Conservation (phyloP, 2,113 vertebrate genomes). For the Pedetes capensis region DNA sequence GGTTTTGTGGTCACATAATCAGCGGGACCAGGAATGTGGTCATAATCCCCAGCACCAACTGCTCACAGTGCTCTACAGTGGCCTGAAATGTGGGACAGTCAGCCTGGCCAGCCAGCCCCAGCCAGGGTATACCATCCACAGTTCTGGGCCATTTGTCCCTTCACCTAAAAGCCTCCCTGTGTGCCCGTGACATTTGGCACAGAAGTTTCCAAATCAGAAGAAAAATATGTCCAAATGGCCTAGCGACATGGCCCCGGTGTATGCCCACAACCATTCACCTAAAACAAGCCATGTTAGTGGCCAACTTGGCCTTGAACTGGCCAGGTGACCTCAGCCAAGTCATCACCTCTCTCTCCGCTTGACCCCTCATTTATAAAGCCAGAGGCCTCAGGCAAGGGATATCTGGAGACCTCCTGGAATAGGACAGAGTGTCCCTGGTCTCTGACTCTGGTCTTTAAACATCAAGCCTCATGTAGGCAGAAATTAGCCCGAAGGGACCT, state of each 20-base stretch:
- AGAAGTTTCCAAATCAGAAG: conserved; percentile 17
- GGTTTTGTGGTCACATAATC: neutral
- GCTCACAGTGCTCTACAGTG: neutral
- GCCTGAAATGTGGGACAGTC: neutral
- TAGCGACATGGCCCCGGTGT: neutral
- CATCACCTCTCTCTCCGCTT: neutral
- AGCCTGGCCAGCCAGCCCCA: neutral
- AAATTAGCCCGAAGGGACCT: neutral
- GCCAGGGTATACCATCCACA: no score
- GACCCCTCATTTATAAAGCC: neutral
- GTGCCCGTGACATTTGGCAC: neutral
- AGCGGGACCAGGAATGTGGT: neutral
- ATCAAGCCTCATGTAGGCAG: neutral
- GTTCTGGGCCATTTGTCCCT: no score
- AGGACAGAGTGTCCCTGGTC: neutral
- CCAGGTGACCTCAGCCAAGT: neutral
- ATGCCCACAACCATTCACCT: neutral
- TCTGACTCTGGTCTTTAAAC: neutral
- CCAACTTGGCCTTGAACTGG: neutral
- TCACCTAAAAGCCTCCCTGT: neutral
- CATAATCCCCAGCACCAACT: neutral
- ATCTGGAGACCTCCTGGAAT: neutral
- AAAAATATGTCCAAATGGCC: neutral
- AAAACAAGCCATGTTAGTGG: neutral
- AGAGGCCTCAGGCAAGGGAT: neutral